Evolutionary conservation across 2,888 invertebrate genomes (phyloP), one percentile per base, ranked within the genome.

Genomic region (Ichneumoninae sp.): DNA sequence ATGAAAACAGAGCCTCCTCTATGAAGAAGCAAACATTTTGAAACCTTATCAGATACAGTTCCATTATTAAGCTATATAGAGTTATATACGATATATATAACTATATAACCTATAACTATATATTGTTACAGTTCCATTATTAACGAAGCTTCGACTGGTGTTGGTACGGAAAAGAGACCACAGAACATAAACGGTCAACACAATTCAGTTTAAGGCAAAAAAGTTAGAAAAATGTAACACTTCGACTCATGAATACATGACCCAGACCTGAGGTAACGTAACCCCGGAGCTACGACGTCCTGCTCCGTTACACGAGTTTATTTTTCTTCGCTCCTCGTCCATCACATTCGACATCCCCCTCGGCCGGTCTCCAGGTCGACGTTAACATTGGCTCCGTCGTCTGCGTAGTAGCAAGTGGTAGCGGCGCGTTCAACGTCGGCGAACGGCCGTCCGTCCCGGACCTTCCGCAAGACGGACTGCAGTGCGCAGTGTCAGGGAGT

Each of bases 401-500:
- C 57, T 44, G 65, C 13, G 54, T 57, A 36, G 66, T 26, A 30
- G 52, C 44, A 40, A 52, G 60, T 50, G 60, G 70, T 30, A 65
- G 75, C 57, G 65, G 71, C 70, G 36, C 80, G 52, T 30, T 70
- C 76, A 52, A 76, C 79, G 82, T 79, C 62, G 84, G 76, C 82
- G 76, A 84, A 82, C 84, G 76, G 71, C 13, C 68, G 85, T 80
- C 76, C 82, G 86, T 86, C 90, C 93, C 93, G 91, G 92, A 93
- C 93, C 93, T 93, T 88, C 92, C 92, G 86, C 93, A 93, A 93
- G 90, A 87, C 86, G 88, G 89, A 87, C 88, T 89, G 89, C 90
- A 91, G 91, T 92, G 93, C 93, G 93, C 92, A 93, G 89, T 81
- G 87, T 88, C 90, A 89, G 90, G 91, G 92, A 92, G 92, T 93